Evolutionary conservation across 64 coral and sea anemone genomes (phyloP).

Genomic region (Pocillopora damicornis): DNA sequence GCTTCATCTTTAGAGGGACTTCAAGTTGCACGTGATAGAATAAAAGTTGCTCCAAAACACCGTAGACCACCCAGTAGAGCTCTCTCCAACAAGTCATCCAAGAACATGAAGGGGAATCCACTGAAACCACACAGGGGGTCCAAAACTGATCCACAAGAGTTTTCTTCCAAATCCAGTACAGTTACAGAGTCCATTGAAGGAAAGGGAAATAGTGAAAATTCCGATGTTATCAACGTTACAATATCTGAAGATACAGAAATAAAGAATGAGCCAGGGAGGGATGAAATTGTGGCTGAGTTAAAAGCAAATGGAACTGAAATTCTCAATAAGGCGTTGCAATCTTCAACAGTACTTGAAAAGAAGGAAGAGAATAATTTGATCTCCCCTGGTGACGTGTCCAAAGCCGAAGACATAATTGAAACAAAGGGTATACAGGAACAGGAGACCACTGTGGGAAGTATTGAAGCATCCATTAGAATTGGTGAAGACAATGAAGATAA

Average conservation of each 20-base stretch:
- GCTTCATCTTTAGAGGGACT: slow-evolving; percentile 59
- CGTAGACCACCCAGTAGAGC: slow-evolving; percentile 68
- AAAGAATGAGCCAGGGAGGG: slow-evolving; percentile 10
- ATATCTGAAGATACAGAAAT: slow-evolving; percentile 20
- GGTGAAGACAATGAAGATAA: too few relatives aligned
- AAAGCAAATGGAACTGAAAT: slow-evolving; percentile 9
- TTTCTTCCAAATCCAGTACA: not conserved
- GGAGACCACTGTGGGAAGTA: too few relatives aligned
- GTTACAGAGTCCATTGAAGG: not conserved
- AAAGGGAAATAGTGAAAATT: not conserved
- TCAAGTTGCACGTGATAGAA: slow-evolving; percentile 77
- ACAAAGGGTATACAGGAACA: too few relatives aligned
- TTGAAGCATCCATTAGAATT: too few relatives aligned
- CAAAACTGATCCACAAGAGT: slow-evolving; percentile 36
- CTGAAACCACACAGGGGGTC: slow-evolving; percentile 36
- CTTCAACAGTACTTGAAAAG: not conserved
- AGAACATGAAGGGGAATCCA: slow-evolving; percentile 10
- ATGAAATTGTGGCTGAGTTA: slow-evolving; percentile 28
- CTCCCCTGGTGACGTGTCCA: not conserved
- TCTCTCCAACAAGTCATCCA: slow-evolving; percentile 22
- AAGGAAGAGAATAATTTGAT: not conserved
- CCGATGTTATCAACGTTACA: slow-evolving; percentile 29
- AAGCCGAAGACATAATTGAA: not conserved
- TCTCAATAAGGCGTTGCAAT: not conserved
- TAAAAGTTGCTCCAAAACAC: slow-evolving; percentile 79